Evolutionary conservation across 2,113 vertebrate genomes (phyloP), one percentile per base, ranked within the genome.

Genomic region (Motacilla tschutschensis): DNA sequence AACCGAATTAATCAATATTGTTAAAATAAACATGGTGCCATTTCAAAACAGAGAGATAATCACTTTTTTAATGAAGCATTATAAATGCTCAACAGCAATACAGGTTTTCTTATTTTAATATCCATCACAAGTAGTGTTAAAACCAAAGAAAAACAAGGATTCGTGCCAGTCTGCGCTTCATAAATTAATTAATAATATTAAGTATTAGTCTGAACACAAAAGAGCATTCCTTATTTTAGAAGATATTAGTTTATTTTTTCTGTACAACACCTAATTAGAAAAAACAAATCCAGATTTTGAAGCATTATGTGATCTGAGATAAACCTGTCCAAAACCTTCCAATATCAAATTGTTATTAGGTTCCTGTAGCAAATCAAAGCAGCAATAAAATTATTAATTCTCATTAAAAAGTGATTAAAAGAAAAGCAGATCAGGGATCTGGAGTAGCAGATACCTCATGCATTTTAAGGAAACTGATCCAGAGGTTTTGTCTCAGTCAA

Each of bases 1-100:
- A 64, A 83, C 71, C 50, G 83, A 83, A 88, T 60, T 57, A 69
- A 93, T 95, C 83, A 64, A 91, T 91, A 91, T 54, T 86, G 62
- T 57, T 72, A 94, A 93, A 75, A 83, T 65, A 93, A 94, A 90
- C 46, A 64, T 18, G 10, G 35, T 70, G 36, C 22, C 65, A 53
- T 80, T 77, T 85, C 57, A 91, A 90, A 87, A 48, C 20, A 93
- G 55, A 48, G 87, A 73, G 41, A 75, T 70, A 71, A 85, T 48
- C 35, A 66, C 43, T 84, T 88, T 79, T 88, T 84, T 70, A 76
- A 81, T 63, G 59, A 93, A 73, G 44, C 16, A 79, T 81, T 93
- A 90, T 46, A 92, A 91, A 83, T 70, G 41, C 3, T 77, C 36
- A 84, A 40, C 40, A 85, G 41, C 31, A 29, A 55, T 25, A 72